phyloP scores from a whole-genome alignment of 2,888 invertebrate genomes.

The Biston stratarius region DNA sequence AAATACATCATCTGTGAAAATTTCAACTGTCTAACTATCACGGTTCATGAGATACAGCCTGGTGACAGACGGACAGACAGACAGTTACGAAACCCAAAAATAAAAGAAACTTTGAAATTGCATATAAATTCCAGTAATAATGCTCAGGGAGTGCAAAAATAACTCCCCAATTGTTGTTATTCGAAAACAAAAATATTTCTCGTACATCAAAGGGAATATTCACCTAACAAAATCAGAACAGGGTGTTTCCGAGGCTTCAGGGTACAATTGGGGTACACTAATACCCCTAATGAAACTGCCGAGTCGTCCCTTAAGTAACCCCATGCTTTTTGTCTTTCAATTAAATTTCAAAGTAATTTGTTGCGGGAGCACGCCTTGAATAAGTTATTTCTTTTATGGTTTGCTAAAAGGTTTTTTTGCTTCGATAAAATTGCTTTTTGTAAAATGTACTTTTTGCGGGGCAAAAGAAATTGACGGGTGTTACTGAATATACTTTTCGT shows the following conservation, averaged over 20 bases:
- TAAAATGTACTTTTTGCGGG: slow-evolving; percentile 6
- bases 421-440: slow-evolving; percentile 27
- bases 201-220: slow-evolving; percentile 42
- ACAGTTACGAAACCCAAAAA: no score
- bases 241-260: slow-evolving; percentile 37
- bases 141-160: slow-evolving; percentile 8
- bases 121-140: no score
- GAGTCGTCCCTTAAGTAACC: slow-evolving; percentile 49
- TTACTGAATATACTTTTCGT: slow-evolving; percentile 5
- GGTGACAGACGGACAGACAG: no score
- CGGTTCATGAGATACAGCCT: no score
- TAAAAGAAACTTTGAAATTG: no score
- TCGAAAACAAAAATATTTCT: slow-evolving; percentile 30
- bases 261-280: slow-evolving; percentile 47
- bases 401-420: slow-evolving; percentile 39
- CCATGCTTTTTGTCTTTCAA: slow-evolving; percentile 58
- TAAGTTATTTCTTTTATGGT: slow-evolving; percentile 42
- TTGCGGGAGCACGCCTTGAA: slow-evolving; percentile 43
- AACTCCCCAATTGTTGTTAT: slow-evolving; percentile 11
- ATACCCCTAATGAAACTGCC: slow-evolving; percentile 61
- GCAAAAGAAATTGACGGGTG: slow-evolving; percentile 13
- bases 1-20: no score
- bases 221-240: slow-evolving; percentile 50
- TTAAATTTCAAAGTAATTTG: slow-evolving; percentile 53
- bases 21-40: no score